These are phyloP conservation scores for Halictus ligatus DNA, from an alignment of 2,888 invertebrate species.

Conservation along the genomic window DNA sequence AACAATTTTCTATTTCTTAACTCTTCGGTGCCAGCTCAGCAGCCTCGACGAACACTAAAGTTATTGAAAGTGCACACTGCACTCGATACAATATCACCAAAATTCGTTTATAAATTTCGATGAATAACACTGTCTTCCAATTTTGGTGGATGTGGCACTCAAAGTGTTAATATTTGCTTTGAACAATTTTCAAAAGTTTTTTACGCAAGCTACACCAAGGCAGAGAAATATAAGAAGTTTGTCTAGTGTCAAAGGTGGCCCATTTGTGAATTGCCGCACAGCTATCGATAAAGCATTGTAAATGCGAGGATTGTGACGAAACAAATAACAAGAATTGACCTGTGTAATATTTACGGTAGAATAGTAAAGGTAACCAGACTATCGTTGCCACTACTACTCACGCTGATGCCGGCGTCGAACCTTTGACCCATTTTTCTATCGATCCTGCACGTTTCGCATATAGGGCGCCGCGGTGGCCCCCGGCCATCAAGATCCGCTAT, in stretches of 20 bases:
- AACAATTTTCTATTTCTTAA: no score
- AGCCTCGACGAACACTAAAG: no score
- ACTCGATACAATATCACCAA: no score
- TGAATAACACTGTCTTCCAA: no score
- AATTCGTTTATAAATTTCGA: no score
- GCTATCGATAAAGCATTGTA: background rate
- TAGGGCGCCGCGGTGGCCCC: slow-evolving; percentile 38
- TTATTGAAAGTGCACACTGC: no score
- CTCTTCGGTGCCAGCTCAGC: no score
- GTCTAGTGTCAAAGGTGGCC: no score
- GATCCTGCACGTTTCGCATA: slow-evolving; percentile 66
- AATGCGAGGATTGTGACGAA: background rate
- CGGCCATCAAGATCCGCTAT: slow-evolving; percentile 28
- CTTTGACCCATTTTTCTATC: slow-evolving; percentile 83
- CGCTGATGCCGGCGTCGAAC: slow-evolving; percentile 63
- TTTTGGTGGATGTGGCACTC: no score
- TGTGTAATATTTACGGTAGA: background rate
- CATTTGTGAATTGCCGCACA: background rate
- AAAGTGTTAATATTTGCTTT: no score
- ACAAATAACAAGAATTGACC: background rate
- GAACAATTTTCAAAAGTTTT: background rate
- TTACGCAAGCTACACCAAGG: background rate
- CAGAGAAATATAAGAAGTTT: background rate
- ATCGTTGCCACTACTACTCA: slow-evolving; percentile 41
- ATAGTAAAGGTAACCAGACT: slow-evolving; percentile 31